A percentile compares a stretch with the other conserved stretches of the same genome.
phyloP scores from a whole-genome alignment of 1,140 invertebrate species.

The Zaprionus davidi region DNA sequence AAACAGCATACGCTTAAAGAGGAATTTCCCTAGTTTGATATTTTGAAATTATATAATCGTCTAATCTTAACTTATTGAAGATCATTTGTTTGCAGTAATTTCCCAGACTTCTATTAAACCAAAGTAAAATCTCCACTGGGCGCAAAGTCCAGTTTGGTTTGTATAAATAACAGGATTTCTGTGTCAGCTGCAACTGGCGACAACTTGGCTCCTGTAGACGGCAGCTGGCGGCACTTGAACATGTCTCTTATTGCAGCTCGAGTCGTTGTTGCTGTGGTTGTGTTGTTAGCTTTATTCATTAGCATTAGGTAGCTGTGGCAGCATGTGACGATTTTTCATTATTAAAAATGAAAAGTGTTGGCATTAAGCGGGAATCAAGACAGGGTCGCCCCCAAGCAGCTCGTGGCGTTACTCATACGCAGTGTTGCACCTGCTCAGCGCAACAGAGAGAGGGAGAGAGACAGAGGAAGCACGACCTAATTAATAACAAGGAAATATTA shows the following conservation, averaged over 20 bases:
- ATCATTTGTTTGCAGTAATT: not conserved
- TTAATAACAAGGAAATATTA: slow-evolving; percentile 80
- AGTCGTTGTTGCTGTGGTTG: not conserved
- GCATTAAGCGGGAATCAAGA: slow-evolving; percentile 49
- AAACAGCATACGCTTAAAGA: too few species aligned
- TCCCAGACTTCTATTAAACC: not conserved
- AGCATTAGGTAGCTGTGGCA: slow-evolving; percentile 35
- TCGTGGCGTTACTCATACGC: slow-evolving; percentile 64
- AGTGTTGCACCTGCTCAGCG: slow-evolving; percentile 61
- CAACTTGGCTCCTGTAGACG: slow-evolving; percentile 53
- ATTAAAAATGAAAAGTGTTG: slow-evolving; percentile 73
- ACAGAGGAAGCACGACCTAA: slow-evolving; percentile 45
- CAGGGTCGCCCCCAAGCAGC: slow-evolving; percentile 1
- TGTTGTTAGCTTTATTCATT: slow-evolving; percentile 49
- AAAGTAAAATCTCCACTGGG: not conserved
- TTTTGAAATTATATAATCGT: not conserved
- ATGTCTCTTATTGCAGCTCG: not conserved
- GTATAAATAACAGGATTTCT: slow-evolving; percentile 55
- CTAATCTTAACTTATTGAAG: not conserved
- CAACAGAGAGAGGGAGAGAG: not conserved
- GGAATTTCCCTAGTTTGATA: not conserved
- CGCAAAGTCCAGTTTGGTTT: slow-evolving; percentile 32
- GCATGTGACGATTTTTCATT: slow-evolving; percentile 56
- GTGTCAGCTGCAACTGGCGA: slow-evolving; percentile 32
- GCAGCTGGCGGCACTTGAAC: slow-evolving; percentile 17